Evolutionary conservation across 2,113 vertebrate genomes (phyloP).

Genomic region (Myiopsitta monachus): DNA sequence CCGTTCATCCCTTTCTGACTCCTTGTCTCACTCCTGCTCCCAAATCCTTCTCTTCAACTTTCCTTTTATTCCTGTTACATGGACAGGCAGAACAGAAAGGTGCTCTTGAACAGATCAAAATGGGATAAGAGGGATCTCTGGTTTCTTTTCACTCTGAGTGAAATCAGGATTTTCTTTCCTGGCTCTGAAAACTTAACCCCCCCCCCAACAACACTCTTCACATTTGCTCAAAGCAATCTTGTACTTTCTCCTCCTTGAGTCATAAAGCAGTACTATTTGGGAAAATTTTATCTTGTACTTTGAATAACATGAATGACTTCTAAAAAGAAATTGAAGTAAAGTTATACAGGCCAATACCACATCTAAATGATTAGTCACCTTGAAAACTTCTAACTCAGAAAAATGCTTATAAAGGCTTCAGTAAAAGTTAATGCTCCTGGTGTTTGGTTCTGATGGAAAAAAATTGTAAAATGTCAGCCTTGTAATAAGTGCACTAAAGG

Average conservation of each 20-base stretch:
- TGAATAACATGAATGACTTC: neutral
- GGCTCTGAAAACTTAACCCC: neutral
- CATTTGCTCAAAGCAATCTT: neutral
- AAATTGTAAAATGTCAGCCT: constrained; percentile 44
- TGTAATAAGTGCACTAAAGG: constrained; percentile 54
- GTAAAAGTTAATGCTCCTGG: constrained; percentile 58
- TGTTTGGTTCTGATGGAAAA: constrained; percentile 12
- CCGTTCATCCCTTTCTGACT: neutral
- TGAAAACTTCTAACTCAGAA: constrained; percentile 32
- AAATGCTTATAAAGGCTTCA: constrained; percentile 38
- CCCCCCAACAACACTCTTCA: neutral
- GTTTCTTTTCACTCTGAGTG: neutral
- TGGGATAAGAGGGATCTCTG: neutral
- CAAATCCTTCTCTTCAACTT: neutral
- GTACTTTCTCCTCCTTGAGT: neutral
- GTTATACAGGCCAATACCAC: neutral
- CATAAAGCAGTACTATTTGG: neutral
- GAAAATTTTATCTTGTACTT: neutral
- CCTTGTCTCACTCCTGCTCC: neutral
- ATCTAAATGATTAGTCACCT: neutral
- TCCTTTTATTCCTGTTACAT: neutral
- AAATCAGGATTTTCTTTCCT: neutral
- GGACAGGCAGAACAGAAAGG: neutral
- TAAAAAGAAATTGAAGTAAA: neutral
- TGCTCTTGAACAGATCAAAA: neutral